Evolutionary conservation across 2,888 invertebrate species (phyloP).

Genomic region (Habroteleia sp.): DNA sequence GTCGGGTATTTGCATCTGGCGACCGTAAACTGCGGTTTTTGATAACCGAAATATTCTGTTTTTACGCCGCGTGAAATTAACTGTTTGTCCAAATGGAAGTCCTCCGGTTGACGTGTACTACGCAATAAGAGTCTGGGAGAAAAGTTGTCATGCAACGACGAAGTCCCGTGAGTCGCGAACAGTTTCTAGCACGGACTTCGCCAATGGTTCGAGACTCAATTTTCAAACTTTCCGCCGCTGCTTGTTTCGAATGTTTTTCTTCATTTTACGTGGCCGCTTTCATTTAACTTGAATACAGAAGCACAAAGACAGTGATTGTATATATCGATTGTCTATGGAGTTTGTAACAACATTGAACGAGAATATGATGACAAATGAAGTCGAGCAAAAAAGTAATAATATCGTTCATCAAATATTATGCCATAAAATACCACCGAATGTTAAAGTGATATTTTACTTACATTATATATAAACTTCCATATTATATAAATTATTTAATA

Average conservation of each 20-base stretch:
- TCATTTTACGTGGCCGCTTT: slow-evolving; percentile 45
- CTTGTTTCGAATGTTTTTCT: slow-evolving; percentile 56
- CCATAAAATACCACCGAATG: slow-evolving; percentile 4
- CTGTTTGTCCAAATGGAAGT: slow-evolving; percentile 70
- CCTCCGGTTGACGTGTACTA: slow-evolving; percentile 41
- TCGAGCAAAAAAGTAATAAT: slow-evolving; percentile 22
- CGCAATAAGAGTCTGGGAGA: slow-evolving; percentile 17
- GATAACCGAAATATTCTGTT: slow-evolving; percentile 74
- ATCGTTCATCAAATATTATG: slow-evolving; percentile 26
- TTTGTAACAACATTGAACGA: slow-evolving; percentile 37
- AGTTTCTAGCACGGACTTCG: slow-evolving; percentile 29
- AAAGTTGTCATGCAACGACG: slow-evolving; percentile 27
- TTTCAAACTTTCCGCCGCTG: slow-evolving; percentile 43
- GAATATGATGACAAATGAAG: slow-evolving; percentile 32
- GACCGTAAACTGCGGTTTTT: slow-evolving; percentile 53
- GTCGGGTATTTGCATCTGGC: slow-evolving; percentile 12
- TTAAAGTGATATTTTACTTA: no score
- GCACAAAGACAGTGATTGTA: slow-evolving; percentile 50
- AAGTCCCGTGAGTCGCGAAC: slow-evolving; percentile 48
- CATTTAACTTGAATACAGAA: slow-evolving; percentile 43
- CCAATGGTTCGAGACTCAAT: slow-evolving; percentile 38
- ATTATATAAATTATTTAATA: no score
- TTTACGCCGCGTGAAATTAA: slow-evolving; percentile 74
- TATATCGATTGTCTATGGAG: slow-evolving; percentile 48
- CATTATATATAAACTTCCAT: no score